Evolutionary conservation across 2,888 invertebrate species (phyloP), one percentile per base, ranked within the genome.

Genomic region (Cotesia congregata): DNA sequence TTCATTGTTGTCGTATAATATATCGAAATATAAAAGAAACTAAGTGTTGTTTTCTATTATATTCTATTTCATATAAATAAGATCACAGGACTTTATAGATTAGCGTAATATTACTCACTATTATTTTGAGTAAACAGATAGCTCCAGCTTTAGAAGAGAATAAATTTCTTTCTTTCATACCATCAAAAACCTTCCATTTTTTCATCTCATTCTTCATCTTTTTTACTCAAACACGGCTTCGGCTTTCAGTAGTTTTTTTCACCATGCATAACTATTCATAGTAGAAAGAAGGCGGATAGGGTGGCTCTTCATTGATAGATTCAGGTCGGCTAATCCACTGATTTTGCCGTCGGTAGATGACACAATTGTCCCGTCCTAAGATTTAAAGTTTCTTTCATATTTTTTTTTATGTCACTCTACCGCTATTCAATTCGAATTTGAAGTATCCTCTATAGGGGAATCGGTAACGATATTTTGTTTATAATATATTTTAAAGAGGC

Each of bases 401-500:
- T 20, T 65, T 70, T 59, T 72, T 68, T 17, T 38, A 77, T 79
- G 76, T 75, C 76, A 67, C 74, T 30, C 67, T 77, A 60, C 69
- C 15, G 38, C 83, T 81, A 85, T 87, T 85, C 83, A 86, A 81
- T 82, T 82, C 82, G 78, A 82, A 84, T 83, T 68, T 75, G 75
- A 74, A 76, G 77, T 60, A 79, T 81, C 80, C 82, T 85, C 86
- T 85, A 80, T 83, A 82, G 6, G 20, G 79, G 83, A 85, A 86
- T 86, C 85, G 85, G 87, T 88, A 88, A 88, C 84, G 87, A 85
- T 87, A 87, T 86, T 84, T 88, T 85, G 85, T 85, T 85, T 83
- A 82, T 83, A 83, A 82, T 82, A 83, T 80, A 82, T 78, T 82
- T 77, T 65, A 3, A 30, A 30, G 30, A 30, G 30, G 30, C 30